These are phyloP conservation scores for Sander lucioperca DNA, from an alignment of 2,113 vertebrate species.

Conservation along the genomic window DNA sequence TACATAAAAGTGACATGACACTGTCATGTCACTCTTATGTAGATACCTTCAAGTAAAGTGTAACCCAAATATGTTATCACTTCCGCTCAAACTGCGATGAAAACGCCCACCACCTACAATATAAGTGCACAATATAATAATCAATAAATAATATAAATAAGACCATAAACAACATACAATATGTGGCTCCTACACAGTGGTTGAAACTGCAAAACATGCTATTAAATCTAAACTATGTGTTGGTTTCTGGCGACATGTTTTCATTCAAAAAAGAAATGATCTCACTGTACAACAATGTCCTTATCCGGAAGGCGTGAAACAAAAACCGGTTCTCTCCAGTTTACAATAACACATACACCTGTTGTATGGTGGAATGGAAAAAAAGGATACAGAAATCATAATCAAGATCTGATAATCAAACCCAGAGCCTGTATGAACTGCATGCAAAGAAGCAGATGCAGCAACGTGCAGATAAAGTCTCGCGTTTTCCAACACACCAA, in stretches of 20 bases:
- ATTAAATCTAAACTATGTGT: not conserved
- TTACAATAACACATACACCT: not conserved
- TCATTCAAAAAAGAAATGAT: not conserved
- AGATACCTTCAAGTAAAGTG: too few relatives aligned
- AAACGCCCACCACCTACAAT: too few relatives aligned
- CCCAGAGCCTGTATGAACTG: not conserved
- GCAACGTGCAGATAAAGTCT: not conserved
- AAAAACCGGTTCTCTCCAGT: not conserved
- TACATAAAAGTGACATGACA: too few relatives aligned
- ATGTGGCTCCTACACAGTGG: not conserved
- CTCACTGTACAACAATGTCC: slow-evolving; percentile 14
- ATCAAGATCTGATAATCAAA: slow-evolving; percentile 24
- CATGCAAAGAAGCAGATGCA: not conserved
- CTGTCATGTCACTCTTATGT: too few relatives aligned
- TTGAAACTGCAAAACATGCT: not conserved
- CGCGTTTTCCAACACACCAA: too few relatives aligned
- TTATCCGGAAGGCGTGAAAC: not conserved
- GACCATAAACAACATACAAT: too few relatives aligned
- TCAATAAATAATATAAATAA: too few relatives aligned
- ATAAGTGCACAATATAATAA: too few relatives aligned
- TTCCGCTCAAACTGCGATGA: too few relatives aligned
- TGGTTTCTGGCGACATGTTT: not conserved
- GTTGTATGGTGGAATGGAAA: not conserved
- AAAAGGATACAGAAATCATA: not conserved
- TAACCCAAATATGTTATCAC: too few relatives aligned